Evolutionary conservation across 2,797 vertebrate genomes (phyloP).

Genomic region (Cygnus olor): DNA sequence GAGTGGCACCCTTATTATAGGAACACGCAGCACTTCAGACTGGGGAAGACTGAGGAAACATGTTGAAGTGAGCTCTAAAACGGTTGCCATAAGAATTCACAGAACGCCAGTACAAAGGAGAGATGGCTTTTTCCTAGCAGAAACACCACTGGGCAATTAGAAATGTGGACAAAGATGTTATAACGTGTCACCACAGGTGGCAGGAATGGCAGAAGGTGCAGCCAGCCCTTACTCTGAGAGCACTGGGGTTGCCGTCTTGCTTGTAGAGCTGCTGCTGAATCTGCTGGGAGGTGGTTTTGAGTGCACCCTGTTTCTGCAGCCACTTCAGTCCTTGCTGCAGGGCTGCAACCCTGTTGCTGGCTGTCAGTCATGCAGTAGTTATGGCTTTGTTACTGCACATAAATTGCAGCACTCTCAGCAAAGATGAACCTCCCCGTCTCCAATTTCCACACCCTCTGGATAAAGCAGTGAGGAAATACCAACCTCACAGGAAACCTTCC

Average conservation of each 20-base stretch:
- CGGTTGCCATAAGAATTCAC: constrained; percentile 25
- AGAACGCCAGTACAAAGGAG: neutral
- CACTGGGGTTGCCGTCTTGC: fast-evolving
- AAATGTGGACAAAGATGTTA: neutral
- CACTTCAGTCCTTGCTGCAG: neutral
- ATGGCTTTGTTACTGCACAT: neutral
- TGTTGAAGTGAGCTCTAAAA: constrained; percentile 24
- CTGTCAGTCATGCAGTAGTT: neutral
- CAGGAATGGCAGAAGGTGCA: neutral
- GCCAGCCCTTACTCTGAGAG: neutral
- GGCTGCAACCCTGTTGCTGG: neutral
- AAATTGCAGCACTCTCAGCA: neutral
- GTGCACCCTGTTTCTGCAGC: neutral
- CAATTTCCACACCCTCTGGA: neutral
- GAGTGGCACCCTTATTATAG: constrained; percentile 24
- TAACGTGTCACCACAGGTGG: neutral
- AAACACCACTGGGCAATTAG: neutral
- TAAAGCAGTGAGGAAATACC: neutral
- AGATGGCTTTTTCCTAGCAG: neutral
- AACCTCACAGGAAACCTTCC: neutral
- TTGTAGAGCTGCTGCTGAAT: fast-evolving
- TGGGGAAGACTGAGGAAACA: neutral
- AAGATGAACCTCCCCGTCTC: neutral
- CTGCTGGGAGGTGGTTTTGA: fast-evolving
- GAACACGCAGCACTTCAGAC: constrained; percentile 13